Evolutionary conservation across 1,140 invertebrate genomes (phyloP).

Genomic region (Atta texana): DNA sequence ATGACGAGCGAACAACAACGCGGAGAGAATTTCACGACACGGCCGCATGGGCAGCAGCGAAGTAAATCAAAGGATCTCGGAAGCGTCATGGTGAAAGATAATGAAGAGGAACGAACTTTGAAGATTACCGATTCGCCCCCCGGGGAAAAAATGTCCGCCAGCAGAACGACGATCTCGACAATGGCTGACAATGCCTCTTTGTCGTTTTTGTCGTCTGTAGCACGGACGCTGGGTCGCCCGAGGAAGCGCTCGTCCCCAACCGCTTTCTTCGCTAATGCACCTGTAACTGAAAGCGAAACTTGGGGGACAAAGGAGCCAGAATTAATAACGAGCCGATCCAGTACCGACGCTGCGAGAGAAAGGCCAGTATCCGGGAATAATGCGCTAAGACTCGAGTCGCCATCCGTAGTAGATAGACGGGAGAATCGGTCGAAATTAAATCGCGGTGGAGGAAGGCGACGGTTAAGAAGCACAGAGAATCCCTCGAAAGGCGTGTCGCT

Average conservation of each 20-base stretch:
- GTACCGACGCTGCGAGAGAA: background rate
- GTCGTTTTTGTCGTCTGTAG: background rate
- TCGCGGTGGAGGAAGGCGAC: slow-evolving; percentile 16
- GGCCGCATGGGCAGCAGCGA: background rate
- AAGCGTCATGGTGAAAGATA: background rate
- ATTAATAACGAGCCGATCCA: slow-evolving; percentile 33
- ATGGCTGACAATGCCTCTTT: background rate
- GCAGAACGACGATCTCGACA: background rate
- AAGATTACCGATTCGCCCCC: background rate
- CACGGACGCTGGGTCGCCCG: background rate
- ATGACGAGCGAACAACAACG: background rate
- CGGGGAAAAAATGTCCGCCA: background rate
- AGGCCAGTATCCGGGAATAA: background rate
- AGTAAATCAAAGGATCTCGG: background rate
- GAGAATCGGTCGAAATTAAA: slow-evolving; percentile 29
- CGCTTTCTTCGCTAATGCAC: background rate
- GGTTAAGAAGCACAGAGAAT: slow-evolving; percentile 40
- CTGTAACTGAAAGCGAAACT: background rate
- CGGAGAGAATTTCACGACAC: background rate
- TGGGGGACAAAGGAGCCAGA: background rate
- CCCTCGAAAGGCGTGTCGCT: background rate
- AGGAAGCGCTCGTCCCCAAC: background rate
- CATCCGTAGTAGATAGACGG: background rate
- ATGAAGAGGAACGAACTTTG: background rate
- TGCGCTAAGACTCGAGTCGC: background rate